Conservation (phyloP, 1,140 invertebrate genomes). For the Musca vetustissima region DNA sequence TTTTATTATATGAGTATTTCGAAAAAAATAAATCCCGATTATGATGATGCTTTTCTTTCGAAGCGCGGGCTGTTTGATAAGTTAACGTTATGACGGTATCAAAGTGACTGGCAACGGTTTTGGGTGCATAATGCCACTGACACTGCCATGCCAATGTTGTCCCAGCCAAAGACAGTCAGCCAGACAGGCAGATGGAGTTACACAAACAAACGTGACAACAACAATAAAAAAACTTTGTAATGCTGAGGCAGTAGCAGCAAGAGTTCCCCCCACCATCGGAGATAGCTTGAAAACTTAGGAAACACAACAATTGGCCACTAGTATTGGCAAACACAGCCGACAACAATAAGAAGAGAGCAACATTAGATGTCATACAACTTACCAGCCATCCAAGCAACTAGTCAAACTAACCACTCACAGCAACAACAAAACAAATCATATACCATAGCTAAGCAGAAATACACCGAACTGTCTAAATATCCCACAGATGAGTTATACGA, state of each 20-base stretch:
- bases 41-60: too few species aligned
- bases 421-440: too few species aligned
- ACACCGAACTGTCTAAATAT: too few species aligned
- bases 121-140: slow-evolving; percentile 22
- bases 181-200: not conserved
- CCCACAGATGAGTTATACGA: too few species aligned
- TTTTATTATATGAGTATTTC: not conserved
- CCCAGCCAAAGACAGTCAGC: not conserved
- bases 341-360: too few species aligned
- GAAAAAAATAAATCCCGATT: not conserved
- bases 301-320: not conserved
- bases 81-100: slow-evolving; percentile 11
- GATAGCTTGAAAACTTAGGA: not conserved
- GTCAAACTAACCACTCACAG: too few species aligned
- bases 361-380: too few species aligned
- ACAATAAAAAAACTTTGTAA: not conserved
- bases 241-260: not conserved
- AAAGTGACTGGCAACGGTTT: slow-evolving; percentile 10
- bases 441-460: too few species aligned
- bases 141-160: slow-evolving; percentile 5
- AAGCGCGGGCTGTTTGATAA: not conserved
- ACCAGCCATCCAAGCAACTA: too few species aligned
- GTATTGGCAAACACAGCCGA: too few species aligned
- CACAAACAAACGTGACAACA: too few species aligned
- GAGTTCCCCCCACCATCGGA: not conserved